phyloP scores from a whole-genome alignment of 2,888 invertebrate species.

The Callyntrura sp. region DNA sequence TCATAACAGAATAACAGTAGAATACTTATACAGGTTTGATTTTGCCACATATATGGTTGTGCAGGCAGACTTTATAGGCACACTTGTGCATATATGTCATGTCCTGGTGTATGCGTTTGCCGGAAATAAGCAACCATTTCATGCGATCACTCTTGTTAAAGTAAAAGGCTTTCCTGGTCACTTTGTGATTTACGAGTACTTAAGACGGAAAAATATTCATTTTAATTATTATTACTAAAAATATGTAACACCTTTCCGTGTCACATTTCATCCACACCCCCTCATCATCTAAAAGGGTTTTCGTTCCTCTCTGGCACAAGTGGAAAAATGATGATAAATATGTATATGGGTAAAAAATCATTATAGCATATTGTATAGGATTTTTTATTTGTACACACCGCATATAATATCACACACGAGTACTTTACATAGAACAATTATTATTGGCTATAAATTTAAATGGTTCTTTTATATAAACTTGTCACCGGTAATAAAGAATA shows the following conservation, averaged over 20 bases:
- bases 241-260: neutral
- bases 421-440: constrained; percentile 16
- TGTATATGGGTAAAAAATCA: constrained; percentile 19
- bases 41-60: too few species aligned
- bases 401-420: neutral
- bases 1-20: too few species aligned
- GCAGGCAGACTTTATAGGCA: too few species aligned
- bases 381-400: constrained; percentile 37
- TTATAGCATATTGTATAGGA: neutral
- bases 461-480: constrained; percentile 52
- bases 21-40: neutral
- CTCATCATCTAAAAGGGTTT: neutral
- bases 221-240: constrained; percentile 33
- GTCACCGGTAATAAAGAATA: constrained; percentile 52
- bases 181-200: constrained; percentile 40
- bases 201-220: constrained; percentile 20
- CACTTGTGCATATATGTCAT: neutral
- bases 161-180: constrained; percentile 65
- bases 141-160: constrained; percentile 21
- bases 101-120: neutral
- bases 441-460: constrained; percentile 64
- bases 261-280: neutral
- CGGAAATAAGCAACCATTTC: constrained; percentile 38
- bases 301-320: neutral
- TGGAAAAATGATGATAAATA: neutral